Conservation (phyloP, 2,797 vertebrate species). For the Rhinella marina region DNA sequence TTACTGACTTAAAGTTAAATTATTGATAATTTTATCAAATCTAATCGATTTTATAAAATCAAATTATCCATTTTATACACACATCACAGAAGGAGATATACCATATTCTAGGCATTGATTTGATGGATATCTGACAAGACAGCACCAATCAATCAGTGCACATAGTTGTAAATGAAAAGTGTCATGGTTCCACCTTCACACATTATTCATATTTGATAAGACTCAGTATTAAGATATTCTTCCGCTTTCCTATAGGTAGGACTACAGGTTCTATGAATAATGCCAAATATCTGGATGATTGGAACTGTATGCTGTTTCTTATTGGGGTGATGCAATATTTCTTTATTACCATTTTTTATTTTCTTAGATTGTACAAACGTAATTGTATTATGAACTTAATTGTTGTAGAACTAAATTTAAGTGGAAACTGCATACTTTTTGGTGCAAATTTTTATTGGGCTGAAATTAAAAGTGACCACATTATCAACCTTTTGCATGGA, state of each 20-base stretch:
- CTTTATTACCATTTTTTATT: background rate
- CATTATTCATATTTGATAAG: background rate
- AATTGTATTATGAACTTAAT: too few relatives aligned
- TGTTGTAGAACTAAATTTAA: too few relatives aligned
- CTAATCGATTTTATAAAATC: background rate
- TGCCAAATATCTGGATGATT: background rate
- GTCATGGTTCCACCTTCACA: background rate
- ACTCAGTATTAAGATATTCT: background rate
- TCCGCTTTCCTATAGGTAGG: background rate
- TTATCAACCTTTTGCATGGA: too few relatives aligned
- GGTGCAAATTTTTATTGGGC: too few relatives aligned
- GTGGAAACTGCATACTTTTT: too few relatives aligned
- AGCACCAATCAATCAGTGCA: slow-evolving; percentile 16
- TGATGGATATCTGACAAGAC: slow-evolving; percentile 8
- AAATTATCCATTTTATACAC: background rate
- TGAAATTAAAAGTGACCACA: too few relatives aligned
- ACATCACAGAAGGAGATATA: background rate
- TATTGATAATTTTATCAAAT: background rate
- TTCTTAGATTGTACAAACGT: background rate
- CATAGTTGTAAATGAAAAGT: slow-evolving; percentile 16
- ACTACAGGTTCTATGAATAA: background rate
- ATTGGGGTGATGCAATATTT: background rate
- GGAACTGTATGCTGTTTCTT: too few relatives aligned
- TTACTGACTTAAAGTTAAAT: background rate
- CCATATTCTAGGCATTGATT: background rate